These are phyloP conservation scores for Garra rufa DNA, from an alignment of 2,113 vertebrate genomes.

Conservation along the genomic window DNA sequence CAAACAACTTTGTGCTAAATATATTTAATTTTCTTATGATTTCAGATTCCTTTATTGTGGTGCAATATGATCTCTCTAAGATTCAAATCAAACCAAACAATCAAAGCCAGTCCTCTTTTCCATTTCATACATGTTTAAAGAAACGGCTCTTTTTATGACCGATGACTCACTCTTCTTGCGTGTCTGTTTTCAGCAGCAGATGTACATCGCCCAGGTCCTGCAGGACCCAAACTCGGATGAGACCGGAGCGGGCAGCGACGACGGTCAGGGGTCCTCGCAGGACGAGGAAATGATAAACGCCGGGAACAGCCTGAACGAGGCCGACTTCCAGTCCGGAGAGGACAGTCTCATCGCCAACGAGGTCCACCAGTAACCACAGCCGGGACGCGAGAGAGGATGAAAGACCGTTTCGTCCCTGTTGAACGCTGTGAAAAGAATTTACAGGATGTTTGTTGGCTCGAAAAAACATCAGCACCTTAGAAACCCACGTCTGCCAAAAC, in stretches of 20 bases:
- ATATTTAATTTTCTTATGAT: too few relatives aligned
- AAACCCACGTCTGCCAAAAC: conserved; percentile 39
- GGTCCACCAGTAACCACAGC: conserved; percentile 80
- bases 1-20: too few relatives aligned
- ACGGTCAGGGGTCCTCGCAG: conserved; percentile 84
- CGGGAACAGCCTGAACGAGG: conserved; percentile 89
- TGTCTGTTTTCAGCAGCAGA: conserved; percentile 75
- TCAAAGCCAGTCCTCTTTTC: too few relatives aligned
- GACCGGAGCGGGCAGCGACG: conserved; percentile 77
- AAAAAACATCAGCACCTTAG: conserved; percentile 42
- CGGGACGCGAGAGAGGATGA: conserved; percentile 33
- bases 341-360: conserved; percentile 99
- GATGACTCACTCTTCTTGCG: not conserved
- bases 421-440: not conserved
- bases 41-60: too few relatives aligned
- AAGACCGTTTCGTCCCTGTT: not conserved
- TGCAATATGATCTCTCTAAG: too few relatives aligned
- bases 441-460: not conserved
- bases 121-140: too few relatives aligned
- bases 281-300: conserved; percentile 90
- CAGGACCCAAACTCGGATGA: conserved; percentile 89
- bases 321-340: conserved; percentile 97
- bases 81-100: too few relatives aligned
- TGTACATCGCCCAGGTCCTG: conserved; percentile 96
- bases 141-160: not conserved